phyloP scores from a whole-genome alignment of 2,113 vertebrate genomes.

The Thryonomys swinderianus region DNA sequence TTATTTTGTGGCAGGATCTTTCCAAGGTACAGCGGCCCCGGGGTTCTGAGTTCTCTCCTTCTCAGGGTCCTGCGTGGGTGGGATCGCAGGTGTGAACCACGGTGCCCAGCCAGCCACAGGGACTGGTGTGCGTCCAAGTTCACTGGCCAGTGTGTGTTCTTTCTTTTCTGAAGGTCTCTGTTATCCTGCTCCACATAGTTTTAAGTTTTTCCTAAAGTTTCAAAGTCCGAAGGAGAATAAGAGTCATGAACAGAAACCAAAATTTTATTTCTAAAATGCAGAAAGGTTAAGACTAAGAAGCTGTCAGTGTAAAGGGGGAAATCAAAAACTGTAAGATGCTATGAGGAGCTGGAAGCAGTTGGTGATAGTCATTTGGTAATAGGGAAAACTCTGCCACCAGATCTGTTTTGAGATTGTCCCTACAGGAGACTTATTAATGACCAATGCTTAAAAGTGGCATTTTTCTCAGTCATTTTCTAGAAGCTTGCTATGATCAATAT shows the following conservation, averaged over 20 bases:
- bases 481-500: not conserved
- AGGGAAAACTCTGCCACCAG: not conserved
- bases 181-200: not conserved
- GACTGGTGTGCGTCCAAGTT: not conserved
- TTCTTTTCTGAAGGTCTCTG: not conserved
- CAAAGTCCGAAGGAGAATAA: not conserved
- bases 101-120: not conserved
- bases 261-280: not conserved
- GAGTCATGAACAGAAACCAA: not conserved
- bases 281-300: not conserved
- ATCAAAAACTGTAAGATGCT: not conserved
- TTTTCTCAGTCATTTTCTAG: not conserved
- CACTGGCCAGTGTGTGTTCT: not conserved
- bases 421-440: conserved; percentile 7
- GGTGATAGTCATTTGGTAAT: not conserved
- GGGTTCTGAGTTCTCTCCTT: not conserved
- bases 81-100: not conserved
- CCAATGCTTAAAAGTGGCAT: not conserved
- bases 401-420: not conserved
- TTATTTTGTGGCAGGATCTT: not conserved
- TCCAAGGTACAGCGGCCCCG: not conserved
- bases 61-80: not conserved
- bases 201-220: not conserved
- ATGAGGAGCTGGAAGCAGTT: not conserved
- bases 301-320: not conserved